Conservation (phyloP, 2,113 vertebrate genomes). For the Sciurus niger region DNA sequence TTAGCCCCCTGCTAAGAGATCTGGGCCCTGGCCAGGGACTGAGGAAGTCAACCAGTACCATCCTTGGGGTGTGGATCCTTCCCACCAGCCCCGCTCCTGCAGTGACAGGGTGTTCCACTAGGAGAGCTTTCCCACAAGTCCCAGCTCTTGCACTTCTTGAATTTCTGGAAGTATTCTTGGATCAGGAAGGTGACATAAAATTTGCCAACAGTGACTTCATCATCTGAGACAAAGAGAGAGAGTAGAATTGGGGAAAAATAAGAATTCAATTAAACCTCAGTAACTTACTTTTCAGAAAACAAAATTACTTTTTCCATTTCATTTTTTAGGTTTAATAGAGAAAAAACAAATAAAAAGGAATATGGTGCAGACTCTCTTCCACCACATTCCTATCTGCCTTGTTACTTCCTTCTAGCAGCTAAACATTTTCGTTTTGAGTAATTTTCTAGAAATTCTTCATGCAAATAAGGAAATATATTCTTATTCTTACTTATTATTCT, state of each 20-base stretch:
- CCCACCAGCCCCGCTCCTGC: constrained; percentile 90
- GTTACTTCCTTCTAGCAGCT: too few species aligned
- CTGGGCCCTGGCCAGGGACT: not conserved
- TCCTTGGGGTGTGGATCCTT: not conserved
- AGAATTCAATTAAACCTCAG: not conserved
- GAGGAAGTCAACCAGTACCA: not conserved
- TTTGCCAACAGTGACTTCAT: constrained; percentile 98
- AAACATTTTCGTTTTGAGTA: too few species aligned
- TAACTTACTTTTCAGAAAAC: not conserved
- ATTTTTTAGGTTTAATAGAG: constrained; percentile 75
- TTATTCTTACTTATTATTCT: too few species aligned
- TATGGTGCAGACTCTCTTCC: too few species aligned
- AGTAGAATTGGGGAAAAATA: not conserved
- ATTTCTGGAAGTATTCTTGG: constrained; percentile 99
- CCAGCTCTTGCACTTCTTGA: constrained; percentile 99
- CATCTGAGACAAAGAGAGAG: constrained; percentile 89
- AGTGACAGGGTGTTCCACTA: constrained; percentile 97
- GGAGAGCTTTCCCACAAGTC: constrained; percentile 96
- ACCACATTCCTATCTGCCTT: too few species aligned
- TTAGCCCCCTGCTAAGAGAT: not conserved
- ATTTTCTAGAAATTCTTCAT: not conserved
- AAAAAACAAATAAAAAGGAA: too few species aligned
- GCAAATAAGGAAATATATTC: too few species aligned
- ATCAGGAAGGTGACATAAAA: constrained; percentile 99
- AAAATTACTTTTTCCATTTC: not conserved